Percentiles rank a stretch among this genome's conserved stretches.
Evolutionary conservation across 2,113 vertebrate species (phyloP).

Genomic region (Sciurus niger): DNA sequence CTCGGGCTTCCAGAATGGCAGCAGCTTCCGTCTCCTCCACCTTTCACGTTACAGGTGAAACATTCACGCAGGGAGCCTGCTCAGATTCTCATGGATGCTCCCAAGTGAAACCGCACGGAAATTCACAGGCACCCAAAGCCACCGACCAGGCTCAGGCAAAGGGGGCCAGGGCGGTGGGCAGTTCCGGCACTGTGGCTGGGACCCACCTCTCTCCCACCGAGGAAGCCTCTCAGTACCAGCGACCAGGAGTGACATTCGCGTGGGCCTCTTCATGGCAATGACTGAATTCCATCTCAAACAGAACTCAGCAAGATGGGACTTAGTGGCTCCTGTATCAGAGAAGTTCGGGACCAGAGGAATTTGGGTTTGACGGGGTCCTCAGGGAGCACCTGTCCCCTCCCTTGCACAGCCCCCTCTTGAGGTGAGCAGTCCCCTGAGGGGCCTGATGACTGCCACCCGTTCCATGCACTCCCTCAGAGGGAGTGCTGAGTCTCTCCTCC

Average conservation of each 20-base stretch:
- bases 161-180: neutral
- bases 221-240: neutral
- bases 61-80: neutral
- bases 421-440: fast-evolving
- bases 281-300: neutral
- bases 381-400: neutral
- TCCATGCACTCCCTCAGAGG: neutral
- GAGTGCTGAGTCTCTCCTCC: neutral
- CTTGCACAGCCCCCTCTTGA: neutral
- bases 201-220: neutral
- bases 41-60: neutral
- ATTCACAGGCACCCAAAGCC: neutral
- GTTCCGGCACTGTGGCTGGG: fast-evolving
- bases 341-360: neutral
- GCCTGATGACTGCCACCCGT: fast-evolving
- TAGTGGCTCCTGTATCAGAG: neutral
- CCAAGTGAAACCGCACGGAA: too few species aligned
- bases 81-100: neutral
- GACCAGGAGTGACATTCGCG: neutral
- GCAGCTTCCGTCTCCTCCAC: too few species aligned
- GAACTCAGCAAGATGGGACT: neutral
- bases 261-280: too few species aligned
- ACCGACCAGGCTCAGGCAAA: neutral
- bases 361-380: fast-evolving
- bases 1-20: too few species aligned